These are phyloP conservation scores for Melanostoma mellinum DNA, from an alignment of 2,888 invertebrate genomes.

Conservation along the genomic window DNA sequence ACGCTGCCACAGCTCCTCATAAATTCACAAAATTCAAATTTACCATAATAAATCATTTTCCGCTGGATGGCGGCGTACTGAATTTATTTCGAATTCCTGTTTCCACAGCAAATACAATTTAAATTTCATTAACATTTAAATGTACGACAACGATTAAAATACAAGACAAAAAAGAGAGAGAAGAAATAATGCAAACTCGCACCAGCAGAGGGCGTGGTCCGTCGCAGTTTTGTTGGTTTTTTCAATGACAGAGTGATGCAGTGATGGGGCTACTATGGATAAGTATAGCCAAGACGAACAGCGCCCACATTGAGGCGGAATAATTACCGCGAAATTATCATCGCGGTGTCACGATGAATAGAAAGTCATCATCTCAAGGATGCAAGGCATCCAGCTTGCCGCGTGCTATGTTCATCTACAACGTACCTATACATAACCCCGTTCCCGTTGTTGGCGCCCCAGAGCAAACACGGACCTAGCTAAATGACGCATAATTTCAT, in stretches of 20 bases:
- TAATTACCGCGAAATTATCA: constrained; percentile 68
- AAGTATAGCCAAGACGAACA: not conserved
- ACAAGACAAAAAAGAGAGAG: constrained; percentile 23
- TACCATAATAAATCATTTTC: constrained; percentile 71
- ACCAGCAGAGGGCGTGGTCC: constrained; percentile 55
- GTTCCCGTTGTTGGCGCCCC: constrained; percentile 37
- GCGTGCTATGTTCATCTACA: not conserved
- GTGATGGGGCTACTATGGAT: constrained; percentile 14
- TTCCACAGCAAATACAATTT: constrained; percentile 68
- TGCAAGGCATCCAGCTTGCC: constrained; percentile 29
- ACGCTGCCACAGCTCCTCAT: constrained; percentile 52
- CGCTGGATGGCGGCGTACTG: constrained; percentile 51
- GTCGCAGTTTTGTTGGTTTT: constrained; percentile 60
- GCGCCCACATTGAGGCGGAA: constrained; percentile 63
- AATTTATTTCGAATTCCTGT: constrained; percentile 71
- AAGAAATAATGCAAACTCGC: not conserved
- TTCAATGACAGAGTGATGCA: constrained; percentile 30
- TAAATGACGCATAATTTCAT: constrained; percentile 69
- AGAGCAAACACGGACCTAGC: constrained; percentile 51
- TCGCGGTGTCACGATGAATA: constrained; percentile 67
- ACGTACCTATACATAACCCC: not conserved
- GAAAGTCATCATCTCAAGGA: constrained; percentile 70
- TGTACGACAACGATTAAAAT: constrained; percentile 40
- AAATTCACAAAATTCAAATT: constrained; percentile 73
- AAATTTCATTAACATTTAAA: constrained; percentile 73